Conservation (phyloP, 2,888 invertebrate species). For the Machimus rusticus region DNA sequence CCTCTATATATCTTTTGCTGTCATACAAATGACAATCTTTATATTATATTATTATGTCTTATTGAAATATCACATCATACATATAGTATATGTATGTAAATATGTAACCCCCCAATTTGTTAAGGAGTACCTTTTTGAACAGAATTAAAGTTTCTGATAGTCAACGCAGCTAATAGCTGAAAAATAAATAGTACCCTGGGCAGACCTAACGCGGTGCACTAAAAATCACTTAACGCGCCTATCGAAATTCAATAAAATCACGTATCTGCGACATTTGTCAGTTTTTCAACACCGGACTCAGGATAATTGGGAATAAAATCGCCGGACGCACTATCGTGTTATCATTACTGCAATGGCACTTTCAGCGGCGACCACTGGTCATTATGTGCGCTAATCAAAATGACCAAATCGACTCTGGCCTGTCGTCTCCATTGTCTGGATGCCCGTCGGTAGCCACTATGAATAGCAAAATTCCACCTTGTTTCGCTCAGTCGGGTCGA, state of each 20-base stretch:
- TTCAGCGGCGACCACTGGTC: neutral
- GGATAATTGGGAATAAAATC: slow-evolving; percentile 27
- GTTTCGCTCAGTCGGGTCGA: neutral
- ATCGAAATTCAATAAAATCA: slow-evolving; percentile 32
- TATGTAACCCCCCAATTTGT: neutral
- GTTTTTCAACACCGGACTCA: slow-evolving; percentile 23
- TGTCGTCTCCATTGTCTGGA: slow-evolving; percentile 26
- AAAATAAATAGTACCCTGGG: neutral
- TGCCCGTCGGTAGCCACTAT: neutral
- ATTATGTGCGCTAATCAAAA: slow-evolving; percentile 29
- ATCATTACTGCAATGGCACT: neutral
- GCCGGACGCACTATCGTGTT: neutral
- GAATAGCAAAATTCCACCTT: neutral
- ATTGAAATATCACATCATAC: too few relatives aligned
- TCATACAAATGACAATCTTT: too few relatives aligned
- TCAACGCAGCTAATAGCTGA: neutral
- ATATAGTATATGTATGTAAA: neutral
- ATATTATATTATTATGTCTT: too few relatives aligned
- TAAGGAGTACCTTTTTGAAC: neutral
- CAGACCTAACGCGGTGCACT: neutral
- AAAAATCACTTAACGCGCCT: slow-evolving; percentile 29
- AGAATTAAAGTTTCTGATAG: neutral
- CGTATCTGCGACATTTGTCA: slow-evolving; percentile 32
- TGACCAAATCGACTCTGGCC: slow-evolving; percentile 22
- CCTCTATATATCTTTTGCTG: too few relatives aligned